Evolutionary conservation across 35 echinoderm and acorn worm species (phyloP).

Genomic region (Apostichopus parvimensis): DNA sequence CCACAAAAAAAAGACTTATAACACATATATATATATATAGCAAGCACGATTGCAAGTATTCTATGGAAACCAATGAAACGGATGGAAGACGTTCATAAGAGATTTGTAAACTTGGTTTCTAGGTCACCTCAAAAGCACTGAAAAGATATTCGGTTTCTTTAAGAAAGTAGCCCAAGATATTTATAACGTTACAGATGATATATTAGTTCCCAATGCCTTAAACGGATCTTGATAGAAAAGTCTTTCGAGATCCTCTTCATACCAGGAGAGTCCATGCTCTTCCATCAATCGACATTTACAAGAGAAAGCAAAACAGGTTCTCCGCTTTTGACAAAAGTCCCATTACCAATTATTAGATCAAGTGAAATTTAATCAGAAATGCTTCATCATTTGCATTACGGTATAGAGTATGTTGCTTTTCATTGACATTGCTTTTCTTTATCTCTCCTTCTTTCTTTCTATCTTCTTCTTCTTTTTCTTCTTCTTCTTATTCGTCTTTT

Average conservation of each 20-base stretch:
- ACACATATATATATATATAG: too few relatives aligned
- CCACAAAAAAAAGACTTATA: too few relatives aligned
- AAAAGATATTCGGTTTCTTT: neutral
- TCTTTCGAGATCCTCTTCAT: neutral
- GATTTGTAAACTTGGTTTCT: neutral
- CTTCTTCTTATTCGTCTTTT: neutral
- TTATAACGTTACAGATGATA: neutral
- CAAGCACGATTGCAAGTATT: too few relatives aligned
- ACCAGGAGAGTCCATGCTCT: neutral
- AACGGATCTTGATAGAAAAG: neutral
- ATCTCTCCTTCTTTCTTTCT: too few relatives aligned
- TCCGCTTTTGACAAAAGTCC: neutral
- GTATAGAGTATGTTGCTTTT: neutral
- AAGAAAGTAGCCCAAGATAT: neutral
- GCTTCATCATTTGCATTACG: neutral
- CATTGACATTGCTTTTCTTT: too few relatives aligned
- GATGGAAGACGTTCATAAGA: too few relatives aligned
- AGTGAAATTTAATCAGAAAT: neutral
- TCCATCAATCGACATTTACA: neutral
- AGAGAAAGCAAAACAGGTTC: neutral
- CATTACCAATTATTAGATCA: neutral
- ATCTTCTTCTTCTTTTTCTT: too few relatives aligned
- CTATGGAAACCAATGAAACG: too few relatives aligned
- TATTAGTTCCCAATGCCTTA: neutral
- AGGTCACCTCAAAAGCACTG: neutral